Percentiles rank a stretch among this genome's conserved stretches.
Evolutionary conservation across 2,797 vertebrate genomes (phyloP).

Genomic region (Amblyopsis hoosieri): DNA sequence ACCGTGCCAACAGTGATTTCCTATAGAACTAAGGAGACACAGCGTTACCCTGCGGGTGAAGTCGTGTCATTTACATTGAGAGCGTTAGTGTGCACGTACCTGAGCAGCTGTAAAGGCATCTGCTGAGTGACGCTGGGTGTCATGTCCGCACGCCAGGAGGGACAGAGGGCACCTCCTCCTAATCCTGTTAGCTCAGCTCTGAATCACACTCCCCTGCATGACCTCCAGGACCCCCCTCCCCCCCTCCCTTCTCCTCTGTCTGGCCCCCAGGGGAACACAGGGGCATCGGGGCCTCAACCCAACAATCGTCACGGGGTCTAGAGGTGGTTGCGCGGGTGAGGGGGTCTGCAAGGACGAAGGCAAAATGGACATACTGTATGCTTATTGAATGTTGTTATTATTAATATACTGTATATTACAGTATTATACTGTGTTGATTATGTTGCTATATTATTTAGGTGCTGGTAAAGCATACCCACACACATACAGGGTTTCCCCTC

Average conservation of each 20-base stretch:
- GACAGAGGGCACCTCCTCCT: constrained; percentile 48
- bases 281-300: constrained; percentile 51
- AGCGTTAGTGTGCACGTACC: background rate
- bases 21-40: no score
- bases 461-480: background rate
- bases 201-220: constrained; percentile 58
- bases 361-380: constrained; percentile 13
- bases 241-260: background rate
- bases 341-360: constrained; percentile 42
- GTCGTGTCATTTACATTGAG: no score
- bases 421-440: no score
- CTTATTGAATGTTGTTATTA: no score
- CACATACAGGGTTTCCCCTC: constrained; percentile 17
- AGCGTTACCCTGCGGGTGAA: no score
- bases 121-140: constrained; percentile 45
- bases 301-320: constrained; percentile 64
- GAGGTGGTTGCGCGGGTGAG: constrained; percentile 45
- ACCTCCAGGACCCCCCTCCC: constrained; percentile 20
- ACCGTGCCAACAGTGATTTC: no score
- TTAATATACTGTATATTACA: no score
- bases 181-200: constrained; percentile 70
- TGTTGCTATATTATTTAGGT: no score
- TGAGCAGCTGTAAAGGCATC: constrained; percentile 48
- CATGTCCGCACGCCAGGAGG: constrained; percentile 54
- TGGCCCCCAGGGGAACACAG: constrained; percentile 14